These are phyloP conservation scores for Diprion similis DNA, from an alignment of 1,140 invertebrate genomes.

Conservation along the genomic window DNA sequence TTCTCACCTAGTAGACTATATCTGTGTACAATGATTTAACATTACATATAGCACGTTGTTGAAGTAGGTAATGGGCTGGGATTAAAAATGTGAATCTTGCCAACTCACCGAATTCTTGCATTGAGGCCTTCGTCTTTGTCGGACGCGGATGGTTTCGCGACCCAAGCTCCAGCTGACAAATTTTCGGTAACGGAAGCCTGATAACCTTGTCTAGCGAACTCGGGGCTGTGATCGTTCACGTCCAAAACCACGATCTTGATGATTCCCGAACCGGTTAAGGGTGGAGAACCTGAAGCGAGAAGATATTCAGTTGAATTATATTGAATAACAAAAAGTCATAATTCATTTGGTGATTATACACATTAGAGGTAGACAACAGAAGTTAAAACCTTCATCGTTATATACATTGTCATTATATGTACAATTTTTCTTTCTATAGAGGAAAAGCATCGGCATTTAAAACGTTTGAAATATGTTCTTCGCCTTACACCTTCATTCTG, in stretches of 20 bases:
- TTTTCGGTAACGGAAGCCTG: conserved; percentile 80
- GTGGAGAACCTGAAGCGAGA: conserved; percentile 77
- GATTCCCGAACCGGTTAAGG: conserved; percentile 86
- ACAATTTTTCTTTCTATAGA: not conserved
- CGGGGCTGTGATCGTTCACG: conserved; percentile 91
- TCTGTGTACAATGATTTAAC: conserved; percentile 44
- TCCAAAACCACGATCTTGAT: conserved; percentile 90
- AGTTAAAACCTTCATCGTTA: not conserved
- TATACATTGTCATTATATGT: not conserved
- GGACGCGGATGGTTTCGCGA: conserved; percentile 75
- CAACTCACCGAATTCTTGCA: conserved; percentile 75
- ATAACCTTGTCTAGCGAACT: conserved; percentile 82
- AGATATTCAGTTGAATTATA: conserved; percentile 11
- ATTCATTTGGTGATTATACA: not conserved
- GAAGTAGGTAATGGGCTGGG: not conserved
- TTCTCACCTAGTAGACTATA: conserved; percentile 84
- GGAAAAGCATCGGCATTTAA: not conserved
- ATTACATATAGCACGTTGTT: not conserved
- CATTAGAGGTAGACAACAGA: not conserved
- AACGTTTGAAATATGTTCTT: conserved; percentile 4
- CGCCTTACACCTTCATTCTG: conserved; percentile 1
- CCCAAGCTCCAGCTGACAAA: conserved; percentile 72
- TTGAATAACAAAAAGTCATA: conserved; percentile 7
- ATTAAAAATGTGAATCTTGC: not conserved
- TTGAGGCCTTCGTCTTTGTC: conserved; percentile 86